Evolutionary conservation across 2,797 vertebrate species (phyloP).

Genomic region (Argentina silus): DNA sequence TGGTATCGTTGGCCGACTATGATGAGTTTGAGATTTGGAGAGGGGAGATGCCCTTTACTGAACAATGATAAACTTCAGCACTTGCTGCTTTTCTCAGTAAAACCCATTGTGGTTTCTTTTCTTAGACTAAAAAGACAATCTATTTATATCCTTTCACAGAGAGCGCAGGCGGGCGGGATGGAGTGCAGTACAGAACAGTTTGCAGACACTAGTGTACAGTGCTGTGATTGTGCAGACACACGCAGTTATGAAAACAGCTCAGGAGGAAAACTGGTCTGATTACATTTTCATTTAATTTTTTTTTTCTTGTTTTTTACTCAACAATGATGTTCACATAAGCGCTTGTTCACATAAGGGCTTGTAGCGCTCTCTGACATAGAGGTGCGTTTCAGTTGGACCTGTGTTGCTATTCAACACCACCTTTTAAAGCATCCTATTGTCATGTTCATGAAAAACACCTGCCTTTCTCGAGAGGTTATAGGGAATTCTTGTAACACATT

Average conservation of each 20-base stretch:
- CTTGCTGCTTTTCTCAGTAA: constrained; percentile 70
- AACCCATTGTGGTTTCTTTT: constrained; percentile 58
- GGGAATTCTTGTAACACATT: constrained; percentile 73
- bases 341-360: constrained; percentile 29
- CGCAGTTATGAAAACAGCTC: constrained; percentile 56
- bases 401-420: constrained; percentile 26
- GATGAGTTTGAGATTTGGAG: constrained; percentile 58
- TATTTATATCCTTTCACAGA: constrained; percentile 77
- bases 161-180: constrained; percentile 65
- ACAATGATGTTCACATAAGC: constrained; percentile 39
- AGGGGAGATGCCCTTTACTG: constrained; percentile 63
- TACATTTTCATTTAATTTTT: constrained; percentile 41
- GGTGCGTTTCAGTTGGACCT: constrained; percentile 41
- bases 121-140: constrained; percentile 75
- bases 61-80: constrained; percentile 75
- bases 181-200: constrained; percentile 68
- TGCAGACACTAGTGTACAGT: constrained; percentile 71
- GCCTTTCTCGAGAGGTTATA: constrained; percentile 79
- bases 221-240: constrained; percentile 78
- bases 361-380: constrained; percentile 43
- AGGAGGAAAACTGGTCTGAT: constrained; percentile 62
- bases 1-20: constrained; percentile 82
- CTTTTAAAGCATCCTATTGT: constrained; percentile 52
- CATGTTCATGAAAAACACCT: constrained; percentile 64
- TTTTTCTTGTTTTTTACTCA: constrained; percentile 32